These are phyloP conservation scores for Ischnura elegans DNA, from an alignment of 2,888 invertebrate species.

Conservation along the genomic window DNA sequence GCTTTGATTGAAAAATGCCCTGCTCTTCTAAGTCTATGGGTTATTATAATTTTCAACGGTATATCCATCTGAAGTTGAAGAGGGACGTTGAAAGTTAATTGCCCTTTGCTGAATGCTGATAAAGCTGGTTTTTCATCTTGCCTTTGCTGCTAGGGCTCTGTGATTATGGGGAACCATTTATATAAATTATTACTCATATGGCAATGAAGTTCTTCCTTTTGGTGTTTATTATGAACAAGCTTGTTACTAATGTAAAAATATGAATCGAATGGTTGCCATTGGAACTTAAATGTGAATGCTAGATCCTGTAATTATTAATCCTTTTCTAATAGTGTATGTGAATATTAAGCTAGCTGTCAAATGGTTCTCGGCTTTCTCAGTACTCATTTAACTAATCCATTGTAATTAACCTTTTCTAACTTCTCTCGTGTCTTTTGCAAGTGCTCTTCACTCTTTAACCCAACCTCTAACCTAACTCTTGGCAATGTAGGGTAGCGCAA, in stretches of 20 bases:
- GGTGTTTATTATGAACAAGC: neutral
- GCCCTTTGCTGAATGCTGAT: neutral
- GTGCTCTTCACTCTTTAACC: slow-evolving; percentile 51
- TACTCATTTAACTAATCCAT: neutral
- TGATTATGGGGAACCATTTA: slow-evolving; percentile 1
- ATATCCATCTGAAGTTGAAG: neutral
- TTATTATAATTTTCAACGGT: neutral
- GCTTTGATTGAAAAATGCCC: neutral
- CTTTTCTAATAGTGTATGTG: neutral
- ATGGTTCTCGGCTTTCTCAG: neutral
- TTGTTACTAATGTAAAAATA: neutral
- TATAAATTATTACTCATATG: neutral
- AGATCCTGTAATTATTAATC: slow-evolving; percentile 11
- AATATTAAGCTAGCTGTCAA: neutral
- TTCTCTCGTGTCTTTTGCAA: neutral
- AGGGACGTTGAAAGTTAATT: neutral
- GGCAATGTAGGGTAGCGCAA: slow-evolving; percentile 71
- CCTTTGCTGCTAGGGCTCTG: neutral
- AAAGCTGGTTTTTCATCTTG: slow-evolving; percentile 47
- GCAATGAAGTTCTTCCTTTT: neutral
- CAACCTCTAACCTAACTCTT: slow-evolving; percentile 23
- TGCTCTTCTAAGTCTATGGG: neutral
- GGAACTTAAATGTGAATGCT: slow-evolving; percentile 34
- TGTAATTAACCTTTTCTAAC: neutral
- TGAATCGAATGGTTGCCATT: slow-evolving; percentile 8